These are phyloP conservation scores for Cryptocheilus praepositus DNA, from an alignment of 2,888 invertebrate species.

Conservation along the genomic window DNA sequence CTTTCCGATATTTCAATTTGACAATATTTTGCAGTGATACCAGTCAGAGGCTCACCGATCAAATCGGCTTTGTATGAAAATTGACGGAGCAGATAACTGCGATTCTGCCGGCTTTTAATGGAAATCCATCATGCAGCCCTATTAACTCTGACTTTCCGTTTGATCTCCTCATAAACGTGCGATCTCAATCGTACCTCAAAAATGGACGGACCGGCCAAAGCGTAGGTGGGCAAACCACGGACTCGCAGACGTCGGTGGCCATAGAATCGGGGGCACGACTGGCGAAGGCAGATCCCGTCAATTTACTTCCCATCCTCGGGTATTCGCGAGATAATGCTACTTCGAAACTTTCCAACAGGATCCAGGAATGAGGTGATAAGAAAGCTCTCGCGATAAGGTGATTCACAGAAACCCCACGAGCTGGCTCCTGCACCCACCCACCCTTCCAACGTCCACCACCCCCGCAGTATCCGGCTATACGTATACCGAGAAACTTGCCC, in stretches of 20 bases:
- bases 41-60: too few relatives aligned
- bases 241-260: neutral
- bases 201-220: neutral
- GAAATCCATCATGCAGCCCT: too few relatives aligned
- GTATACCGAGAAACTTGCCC: neutral
- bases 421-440: neutral
- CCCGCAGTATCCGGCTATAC: neutral
- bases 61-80: too few relatives aligned
- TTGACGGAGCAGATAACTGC: too few relatives aligned
- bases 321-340: conserved; percentile 51
- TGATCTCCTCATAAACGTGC: neutral
- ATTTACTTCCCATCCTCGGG: conserved; percentile 36
- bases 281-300: conserved; percentile 35
- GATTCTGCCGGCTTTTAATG: too few relatives aligned
- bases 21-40: too few relatives aligned
- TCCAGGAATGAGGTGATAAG: conserved; percentile 40
- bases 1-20: too few relatives aligned
- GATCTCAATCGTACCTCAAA: neutral
- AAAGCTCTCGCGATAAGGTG: conserved; percentile 33
- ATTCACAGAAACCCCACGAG: conserved; percentile 15
- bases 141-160: too few relatives aligned
- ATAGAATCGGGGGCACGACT: conserved; percentile 26
- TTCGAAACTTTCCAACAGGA: conserved; percentile 45
- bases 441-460: neutral
- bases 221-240: neutral